Evolutionary conservation across 2,888 invertebrate species (phyloP), one percentile per base, ranked within the genome.

Genomic region (Drosophila anceps): DNA sequence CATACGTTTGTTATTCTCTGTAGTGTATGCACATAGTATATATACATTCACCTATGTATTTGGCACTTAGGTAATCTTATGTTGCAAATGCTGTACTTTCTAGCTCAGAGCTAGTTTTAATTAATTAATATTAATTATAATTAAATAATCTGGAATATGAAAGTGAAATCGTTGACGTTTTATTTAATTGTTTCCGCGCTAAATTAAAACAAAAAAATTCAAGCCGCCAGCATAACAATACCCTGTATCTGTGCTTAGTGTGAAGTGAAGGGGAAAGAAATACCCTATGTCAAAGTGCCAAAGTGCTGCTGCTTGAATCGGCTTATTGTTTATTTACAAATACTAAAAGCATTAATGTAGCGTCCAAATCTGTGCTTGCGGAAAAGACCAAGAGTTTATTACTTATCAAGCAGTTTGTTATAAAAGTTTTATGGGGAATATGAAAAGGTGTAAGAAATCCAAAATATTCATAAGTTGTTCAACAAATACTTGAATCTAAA

Each of bases 1-100:
- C 18, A 50, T 8, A 18, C 24, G 24, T 46, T 46, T 46, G 44
- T 46, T 46, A 46, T 46, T 13, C 44, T 46, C 44, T 46, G 44
- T 44, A 44, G 27, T 46, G 44, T 27, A 27, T 46, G 44, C 44
- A 27, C 15, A 9, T 46, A 46, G 44, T 46, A 46, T 46, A 27
- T 46, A 46, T 13, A 29, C 48, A 50, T 50, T 50, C 48, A 50
- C 48, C 7, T 31, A 18, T 31, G n/a, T 31, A 12, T 6, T 50
- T 50, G 31, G 7, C 7, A 50, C 29, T 50, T 31, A 31, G 7
- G 48, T 50, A 50, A 50, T 29, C 31, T 6, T 18, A 12, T 50
- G 48, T 50, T 18, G 48, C 18, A 31, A 50, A 50, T 18, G 1
- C 2, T n/a, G n/a, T 29, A 29, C 48, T 48, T 29, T 48, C 48